Percentiles rank a stretch among this genome's conserved stretches.
Evolutionary conservation across 2,797 vertebrate genomes (phyloP).

Genomic region (Cottoperca gobio): DNA sequence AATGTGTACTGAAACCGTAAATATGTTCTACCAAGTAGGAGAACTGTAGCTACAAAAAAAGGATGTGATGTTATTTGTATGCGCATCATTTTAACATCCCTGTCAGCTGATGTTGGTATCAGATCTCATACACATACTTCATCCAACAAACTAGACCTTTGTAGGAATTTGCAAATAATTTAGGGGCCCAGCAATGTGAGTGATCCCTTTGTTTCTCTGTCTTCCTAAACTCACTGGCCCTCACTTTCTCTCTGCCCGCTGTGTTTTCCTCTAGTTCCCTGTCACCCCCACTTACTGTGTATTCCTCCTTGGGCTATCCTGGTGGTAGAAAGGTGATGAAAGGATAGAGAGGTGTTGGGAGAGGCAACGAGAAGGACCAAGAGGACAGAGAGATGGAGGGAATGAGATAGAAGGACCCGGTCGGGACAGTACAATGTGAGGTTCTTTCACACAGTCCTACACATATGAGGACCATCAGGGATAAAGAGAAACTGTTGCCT

Average conservation of each 20-base stretch:
- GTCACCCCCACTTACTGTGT: slow-evolving; percentile 53
- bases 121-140: slow-evolving; percentile 4
- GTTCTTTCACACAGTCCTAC: slow-evolving; percentile 9
- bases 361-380: slow-evolving; percentile 37
- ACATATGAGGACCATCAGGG: neutral
- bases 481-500: neutral
- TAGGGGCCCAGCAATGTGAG: slow-evolving; percentile 26
- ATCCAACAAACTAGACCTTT: slow-evolving; percentile 22
- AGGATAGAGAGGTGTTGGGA: slow-evolving; percentile 53
- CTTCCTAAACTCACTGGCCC: slow-evolving; percentile 15
- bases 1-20: neutral
- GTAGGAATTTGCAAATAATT: slow-evolving; percentile 29
- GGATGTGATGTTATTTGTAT: slow-evolving; percentile 3
- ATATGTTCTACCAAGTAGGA: neutral
- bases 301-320: slow-evolving; percentile 44
- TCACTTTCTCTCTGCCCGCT: slow-evolving; percentile 33
- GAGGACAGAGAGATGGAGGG: slow-evolving; percentile 9
- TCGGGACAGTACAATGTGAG: slow-evolving; percentile 34
- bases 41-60: neutral
- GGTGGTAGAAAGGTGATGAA: slow-evolving; percentile 60
- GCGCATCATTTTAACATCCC: slow-evolving; percentile 11
- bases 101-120: slow-evolving; percentile 13
- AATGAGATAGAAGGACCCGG: slow-evolving; percentile 21
- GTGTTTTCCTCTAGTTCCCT: slow-evolving; percentile 44
- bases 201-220: slow-evolving; percentile 48